Evolutionary conservation across 2,888 invertebrate genomes (phyloP).

Genomic region (Ecliptopera silaceata): DNA sequence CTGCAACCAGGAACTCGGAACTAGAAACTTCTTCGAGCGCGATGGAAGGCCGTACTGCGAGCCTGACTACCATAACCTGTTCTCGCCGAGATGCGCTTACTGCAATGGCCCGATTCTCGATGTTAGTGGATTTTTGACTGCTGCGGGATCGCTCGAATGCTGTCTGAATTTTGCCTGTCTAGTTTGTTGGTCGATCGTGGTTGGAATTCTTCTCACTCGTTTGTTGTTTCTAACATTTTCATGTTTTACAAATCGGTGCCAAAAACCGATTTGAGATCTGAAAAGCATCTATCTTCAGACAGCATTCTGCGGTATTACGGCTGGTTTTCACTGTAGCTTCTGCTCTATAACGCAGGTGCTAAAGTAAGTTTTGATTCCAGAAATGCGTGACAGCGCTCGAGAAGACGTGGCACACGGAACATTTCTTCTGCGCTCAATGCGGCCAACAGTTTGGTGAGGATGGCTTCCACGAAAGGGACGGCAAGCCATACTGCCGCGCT

Average conservation of each 20-base stretch:
- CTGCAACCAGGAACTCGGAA: slow-evolving; percentile 98
- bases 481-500: slow-evolving; percentile 97
- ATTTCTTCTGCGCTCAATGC: slow-evolving; percentile 99
- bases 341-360: slow-evolving; percentile 31
- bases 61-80: slow-evolving; percentile 98
- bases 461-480: slow-evolving; percentile 98
- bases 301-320: not conserved
- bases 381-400: slow-evolving; percentile 99
- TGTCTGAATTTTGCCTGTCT: not conserved
- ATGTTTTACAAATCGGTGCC: not conserved
- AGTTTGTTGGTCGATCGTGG: not conserved
- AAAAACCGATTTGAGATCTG: not conserved
- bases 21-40: slow-evolving; percentile 98
- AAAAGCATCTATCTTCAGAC: slow-evolving; percentile 6
- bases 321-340: slow-evolving; percentile 16
- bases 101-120: slow-evolving; percentile 99
- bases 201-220: not conserved
- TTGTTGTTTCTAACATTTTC: not conserved
- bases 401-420: slow-evolving; percentile 99
- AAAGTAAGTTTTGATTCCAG: slow-evolving; percentile 80
- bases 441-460: slow-evolving; percentile 98
- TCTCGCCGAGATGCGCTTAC: slow-evolving; percentile 99
- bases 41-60: slow-evolving; percentile 99
- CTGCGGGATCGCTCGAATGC: not conserved
- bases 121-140: slow-evolving; percentile 83